Conservation (phyloP, 2,888 invertebrate species). For the Campaea margaritaria region DNA sequence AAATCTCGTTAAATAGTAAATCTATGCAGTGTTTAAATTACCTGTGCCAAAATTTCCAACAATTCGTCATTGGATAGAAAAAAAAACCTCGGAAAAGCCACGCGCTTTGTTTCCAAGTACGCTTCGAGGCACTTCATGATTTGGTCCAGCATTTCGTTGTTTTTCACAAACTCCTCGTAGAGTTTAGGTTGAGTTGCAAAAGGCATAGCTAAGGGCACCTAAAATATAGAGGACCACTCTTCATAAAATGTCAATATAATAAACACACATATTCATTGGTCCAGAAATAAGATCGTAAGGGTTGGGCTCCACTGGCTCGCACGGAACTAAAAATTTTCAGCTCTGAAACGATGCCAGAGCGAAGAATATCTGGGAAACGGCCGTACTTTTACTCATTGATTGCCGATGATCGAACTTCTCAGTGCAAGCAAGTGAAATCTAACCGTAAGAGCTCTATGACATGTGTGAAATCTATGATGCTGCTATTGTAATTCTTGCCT, state of each 20-base stretch:
- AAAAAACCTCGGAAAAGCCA: conserved; percentile 95
- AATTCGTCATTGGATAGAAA: conserved; percentile 96
- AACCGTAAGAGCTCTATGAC: too few species aligned
- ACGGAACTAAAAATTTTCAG: too few species aligned
- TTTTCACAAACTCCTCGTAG: conserved; percentile 88
- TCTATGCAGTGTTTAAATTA: conserved; percentile 48
- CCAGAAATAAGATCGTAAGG: too few species aligned
- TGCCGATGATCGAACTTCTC: too few species aligned
- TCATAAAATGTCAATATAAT: neutral
- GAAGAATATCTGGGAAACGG: too few species aligned
- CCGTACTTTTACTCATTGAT: too few species aligned
- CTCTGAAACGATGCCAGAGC: too few species aligned
- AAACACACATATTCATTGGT: too few species aligned
- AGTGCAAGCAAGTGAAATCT: too few species aligned
- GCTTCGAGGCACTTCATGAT: conserved; percentile 96
- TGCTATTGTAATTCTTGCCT: conserved; percentile 73
- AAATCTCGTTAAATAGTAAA: too few species aligned
- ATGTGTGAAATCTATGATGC: neutral
- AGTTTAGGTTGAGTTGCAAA: conserved; percentile 90
- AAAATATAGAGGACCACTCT: neutral
- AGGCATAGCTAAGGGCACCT: conserved; percentile 92
- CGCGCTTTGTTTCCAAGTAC: conserved; percentile 94
- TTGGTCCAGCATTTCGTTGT: conserved; percentile 93
- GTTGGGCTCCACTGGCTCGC: too few species aligned
- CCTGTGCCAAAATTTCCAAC: conserved; percentile 95